phyloP scores from a whole-genome alignment of 2,888 invertebrate species.

The Drosophila recens region DNA sequence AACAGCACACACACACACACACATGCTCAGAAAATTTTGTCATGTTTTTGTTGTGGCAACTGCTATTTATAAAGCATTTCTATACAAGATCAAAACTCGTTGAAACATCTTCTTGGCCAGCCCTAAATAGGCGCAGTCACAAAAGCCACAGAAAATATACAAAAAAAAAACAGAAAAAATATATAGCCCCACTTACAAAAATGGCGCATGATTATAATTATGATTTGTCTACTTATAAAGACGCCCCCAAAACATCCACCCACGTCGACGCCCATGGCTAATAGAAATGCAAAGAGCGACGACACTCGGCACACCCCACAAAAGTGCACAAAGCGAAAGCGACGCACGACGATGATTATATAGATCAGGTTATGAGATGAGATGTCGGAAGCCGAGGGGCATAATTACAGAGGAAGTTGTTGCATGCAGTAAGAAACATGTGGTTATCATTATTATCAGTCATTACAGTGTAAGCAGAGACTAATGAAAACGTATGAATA shows the following conservation, averaged over 20 bases:
- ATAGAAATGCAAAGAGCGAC: constrained; percentile 27
- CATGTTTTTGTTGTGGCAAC: constrained; percentile 42
- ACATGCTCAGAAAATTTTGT: constrained; percentile 57
- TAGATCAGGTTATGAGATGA: constrained; percentile 5
- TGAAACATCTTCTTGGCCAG: constrained; percentile 52
- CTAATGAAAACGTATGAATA: neutral
- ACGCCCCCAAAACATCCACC: constrained; percentile 30
- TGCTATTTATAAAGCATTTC: constrained; percentile 53
- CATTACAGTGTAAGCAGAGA: neutral
- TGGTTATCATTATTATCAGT: constrained; percentile 33
- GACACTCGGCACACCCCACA: constrained; percentile 47
- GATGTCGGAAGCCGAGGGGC: neutral
- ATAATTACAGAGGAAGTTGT: constrained; percentile 36
- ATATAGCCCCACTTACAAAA: constrained; percentile 49
- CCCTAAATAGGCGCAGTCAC: constrained; percentile 36
- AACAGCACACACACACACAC: constrained; percentile 4
- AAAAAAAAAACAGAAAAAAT: neutral
- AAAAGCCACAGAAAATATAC: constrained; percentile 6
- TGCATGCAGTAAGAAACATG: neutral
- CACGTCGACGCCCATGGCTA: constrained; percentile 37
- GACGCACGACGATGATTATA: constrained; percentile 5
- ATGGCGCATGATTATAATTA: constrained; percentile 55
- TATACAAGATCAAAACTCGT: constrained; percentile 56
- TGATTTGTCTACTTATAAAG: constrained; percentile 37
- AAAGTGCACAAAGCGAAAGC: constrained; percentile 36